Evolutionary conservation across 2,113 vertebrate species (phyloP).

Genomic region (Erythrolamprus reginae): DNA sequence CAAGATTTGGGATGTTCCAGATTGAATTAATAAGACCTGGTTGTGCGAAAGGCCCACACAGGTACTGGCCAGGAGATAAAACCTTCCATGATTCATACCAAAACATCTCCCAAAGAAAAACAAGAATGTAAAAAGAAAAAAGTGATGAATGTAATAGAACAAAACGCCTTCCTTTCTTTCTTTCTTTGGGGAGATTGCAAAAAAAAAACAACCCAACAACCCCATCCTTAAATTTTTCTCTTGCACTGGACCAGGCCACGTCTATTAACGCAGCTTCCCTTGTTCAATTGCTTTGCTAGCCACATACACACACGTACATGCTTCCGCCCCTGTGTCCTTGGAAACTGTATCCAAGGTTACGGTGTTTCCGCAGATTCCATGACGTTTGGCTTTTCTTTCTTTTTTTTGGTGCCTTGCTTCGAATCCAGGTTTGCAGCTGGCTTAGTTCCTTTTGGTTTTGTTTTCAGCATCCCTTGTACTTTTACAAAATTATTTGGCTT

Average conservation of each 20-base stretch:
- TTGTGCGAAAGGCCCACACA: background rate
- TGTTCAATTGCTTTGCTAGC: conserved; percentile 31
- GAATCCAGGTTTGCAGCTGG: conserved; percentile 13
- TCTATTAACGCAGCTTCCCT: fast-evolving
- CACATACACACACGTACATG: background rate
- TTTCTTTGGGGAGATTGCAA: background rate
- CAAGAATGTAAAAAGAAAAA: background rate
- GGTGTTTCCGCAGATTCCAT: conserved; percentile 34
- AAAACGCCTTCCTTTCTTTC: background rate
- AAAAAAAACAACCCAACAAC: background rate
- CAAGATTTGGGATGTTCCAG: background rate
- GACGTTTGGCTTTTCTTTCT: conserved; percentile 10
- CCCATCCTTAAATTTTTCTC: fast-evolving
- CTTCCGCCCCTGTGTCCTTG: conserved; percentile 56
- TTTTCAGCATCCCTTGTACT: background rate
- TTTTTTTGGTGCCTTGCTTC: background rate
- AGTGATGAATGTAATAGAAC: background rate
- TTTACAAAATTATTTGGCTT: background rate
- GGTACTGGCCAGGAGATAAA: background rate
- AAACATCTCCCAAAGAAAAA: background rate
- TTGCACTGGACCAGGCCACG: background rate
- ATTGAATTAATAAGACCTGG: background rate
- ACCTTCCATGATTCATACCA: fast-evolving
- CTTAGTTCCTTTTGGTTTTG: background rate
- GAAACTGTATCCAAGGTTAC: conserved; percentile 76